Evolutionary conservation across 2,888 invertebrate genomes (phyloP).

Genomic region (Dynastes grantii): DNA sequence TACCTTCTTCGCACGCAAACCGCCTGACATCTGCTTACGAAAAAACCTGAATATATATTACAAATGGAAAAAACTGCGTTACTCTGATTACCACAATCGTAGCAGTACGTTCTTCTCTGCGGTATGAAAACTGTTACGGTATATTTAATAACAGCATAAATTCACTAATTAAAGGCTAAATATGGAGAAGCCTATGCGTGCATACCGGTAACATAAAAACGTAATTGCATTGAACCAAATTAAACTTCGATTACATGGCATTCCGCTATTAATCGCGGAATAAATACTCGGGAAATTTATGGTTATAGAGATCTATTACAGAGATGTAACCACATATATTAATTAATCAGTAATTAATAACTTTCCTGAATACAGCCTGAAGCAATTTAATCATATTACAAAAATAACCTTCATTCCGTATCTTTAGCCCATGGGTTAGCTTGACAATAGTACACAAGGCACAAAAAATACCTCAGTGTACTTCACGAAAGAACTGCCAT

Average conservation of each 20-base stretch:
- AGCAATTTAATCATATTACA: too few relatives aligned
- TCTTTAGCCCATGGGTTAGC: too few relatives aligned
- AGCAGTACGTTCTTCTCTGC: background rate
- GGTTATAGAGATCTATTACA: background rate
- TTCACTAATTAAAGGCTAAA: slow-evolving; percentile 28
- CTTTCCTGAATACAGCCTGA: too few relatives aligned
- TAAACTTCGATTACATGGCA: background rate
- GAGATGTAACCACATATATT: background rate
- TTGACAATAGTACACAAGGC: too few relatives aligned
- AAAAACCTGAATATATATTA: background rate
- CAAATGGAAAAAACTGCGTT: background rate
- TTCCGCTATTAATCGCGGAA: background rate
- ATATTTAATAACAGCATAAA: slow-evolving; percentile 25
- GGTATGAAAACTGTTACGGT: background rate
- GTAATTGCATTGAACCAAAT: background rate
- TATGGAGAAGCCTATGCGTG: slow-evolving; percentile 1
- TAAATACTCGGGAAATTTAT: background rate
- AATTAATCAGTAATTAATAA: too few relatives aligned
- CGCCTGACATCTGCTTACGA: background rate
- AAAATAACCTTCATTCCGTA: too few relatives aligned
- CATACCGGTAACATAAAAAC: background rate
- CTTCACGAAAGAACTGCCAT: too few relatives aligned
- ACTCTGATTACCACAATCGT: slow-evolving; percentile 15
- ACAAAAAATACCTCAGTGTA: too few relatives aligned
- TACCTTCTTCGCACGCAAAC: background rate